phyloP scores from a whole-genome alignment of 2,797 vertebrate species.

The Lithobates sylvaticus region DNA sequence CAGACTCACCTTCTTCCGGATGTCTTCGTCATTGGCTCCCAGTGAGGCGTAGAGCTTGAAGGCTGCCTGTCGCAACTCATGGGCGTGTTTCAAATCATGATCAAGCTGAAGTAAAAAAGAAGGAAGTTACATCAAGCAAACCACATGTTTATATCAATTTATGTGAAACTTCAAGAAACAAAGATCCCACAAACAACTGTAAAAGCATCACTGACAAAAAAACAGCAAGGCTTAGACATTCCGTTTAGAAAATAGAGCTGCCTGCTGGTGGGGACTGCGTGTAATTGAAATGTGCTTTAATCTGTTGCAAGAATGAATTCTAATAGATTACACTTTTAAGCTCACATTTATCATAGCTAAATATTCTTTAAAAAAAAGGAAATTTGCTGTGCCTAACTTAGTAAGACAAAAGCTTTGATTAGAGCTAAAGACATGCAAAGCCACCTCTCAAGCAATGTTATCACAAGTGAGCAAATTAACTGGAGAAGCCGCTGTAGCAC shows the following conservation, averaged over 20 bases:
- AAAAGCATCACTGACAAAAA: background rate
- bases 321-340: background rate
- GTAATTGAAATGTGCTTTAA: background rate
- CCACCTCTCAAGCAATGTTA: no score
- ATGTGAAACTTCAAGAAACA: background rate
- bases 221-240: background rate
- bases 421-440: no score
- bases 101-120: slow-evolving; percentile 83
- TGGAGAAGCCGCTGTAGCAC: no score
- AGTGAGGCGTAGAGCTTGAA: slow-evolving; percentile 98
- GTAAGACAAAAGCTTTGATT: no score
- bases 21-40: slow-evolving; percentile 98
- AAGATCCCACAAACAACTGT: background rate
- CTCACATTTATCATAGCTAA: background rate
- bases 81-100: slow-evolving; percentile 97
- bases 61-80: slow-evolving; percentile 96
- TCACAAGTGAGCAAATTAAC: no score
- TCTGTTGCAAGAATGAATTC: background rate
- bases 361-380: no score
- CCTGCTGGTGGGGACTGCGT: background rate
- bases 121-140: slow-evolving; percentile 8
- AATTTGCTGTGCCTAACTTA: no score
- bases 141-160: background rate
- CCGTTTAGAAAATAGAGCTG: background rate
- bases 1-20: slow-evolving; percentile 93